A percentile compares a stretch with the other conserved stretches of the same genome.
phyloP scores from a whole-genome alignment of 2,888 invertebrate species.

The Amorpha juglandis region DNA sequence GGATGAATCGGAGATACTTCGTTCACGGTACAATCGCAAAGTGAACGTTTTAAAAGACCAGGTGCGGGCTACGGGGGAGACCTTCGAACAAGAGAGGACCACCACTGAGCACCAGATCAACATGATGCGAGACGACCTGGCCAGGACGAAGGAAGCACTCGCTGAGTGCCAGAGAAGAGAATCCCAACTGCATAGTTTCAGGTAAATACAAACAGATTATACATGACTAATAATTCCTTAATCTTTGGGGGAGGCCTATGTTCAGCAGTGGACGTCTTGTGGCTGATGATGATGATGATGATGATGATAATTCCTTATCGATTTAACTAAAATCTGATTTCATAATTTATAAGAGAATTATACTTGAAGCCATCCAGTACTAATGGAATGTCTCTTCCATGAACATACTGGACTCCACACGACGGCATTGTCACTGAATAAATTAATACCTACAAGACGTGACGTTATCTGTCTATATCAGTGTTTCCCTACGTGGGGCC shows the following conservation, averaged over 20 bases:
- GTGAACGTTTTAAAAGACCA: conserved; percentile 89
- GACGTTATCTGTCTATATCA: neutral
- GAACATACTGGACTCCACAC: conserved; percentile 8
- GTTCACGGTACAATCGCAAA: conserved; percentile 90
- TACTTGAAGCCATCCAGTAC: neutral
- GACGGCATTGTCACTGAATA: neutral
- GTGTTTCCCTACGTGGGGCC: too few species aligned
- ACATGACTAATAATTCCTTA: too few species aligned
- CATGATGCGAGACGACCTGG: conserved; percentile 90
- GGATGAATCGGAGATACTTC: conserved; percentile 91
- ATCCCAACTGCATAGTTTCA: conserved; percentile 90
- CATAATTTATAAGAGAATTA: neutral
- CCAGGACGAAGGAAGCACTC: conserved; percentile 89
- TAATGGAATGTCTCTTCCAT: neutral
- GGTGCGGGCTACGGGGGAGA: conserved; percentile 86
- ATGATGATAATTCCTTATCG: neutral
- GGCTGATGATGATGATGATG: too few species aligned
- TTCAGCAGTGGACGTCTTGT: too few species aligned
- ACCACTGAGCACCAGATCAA: conserved; percentile 88
- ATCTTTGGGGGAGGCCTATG: too few species aligned
- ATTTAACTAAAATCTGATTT: too few species aligned
- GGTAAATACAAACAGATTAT: conserved; percentile 51
- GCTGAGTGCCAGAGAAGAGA: conserved; percentile 90
- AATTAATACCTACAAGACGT: neutral
- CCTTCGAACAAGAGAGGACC: conserved; percentile 88